A percentile compares a stretch with the other conserved stretches of the same genome.
Evolutionary conservation across 2,797 vertebrate species (phyloP).

Genomic region (Garrulus glandarius): DNA sequence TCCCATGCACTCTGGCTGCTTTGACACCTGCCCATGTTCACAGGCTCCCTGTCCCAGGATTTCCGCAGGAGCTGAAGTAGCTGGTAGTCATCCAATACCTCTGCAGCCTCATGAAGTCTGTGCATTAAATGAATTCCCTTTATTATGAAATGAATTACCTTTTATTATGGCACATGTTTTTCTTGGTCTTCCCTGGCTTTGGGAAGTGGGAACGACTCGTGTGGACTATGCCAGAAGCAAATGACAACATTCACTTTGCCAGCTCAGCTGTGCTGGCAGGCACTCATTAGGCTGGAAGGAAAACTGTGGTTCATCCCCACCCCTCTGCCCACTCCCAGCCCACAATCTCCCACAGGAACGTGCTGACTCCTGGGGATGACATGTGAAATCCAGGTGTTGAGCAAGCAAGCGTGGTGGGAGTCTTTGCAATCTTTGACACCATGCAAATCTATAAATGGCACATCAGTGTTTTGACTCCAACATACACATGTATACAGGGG

Average conservation of each 20-base stretch:
- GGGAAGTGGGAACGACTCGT: not conserved
- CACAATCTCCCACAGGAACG: slow-evolving; percentile 10
- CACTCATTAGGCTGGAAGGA: slow-evolving; percentile 37
- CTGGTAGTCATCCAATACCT: not conserved
- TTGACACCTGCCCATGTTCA: not conserved
- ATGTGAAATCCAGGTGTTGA: not conserved
- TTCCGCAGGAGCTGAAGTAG: not conserved
- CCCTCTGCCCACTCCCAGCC: slow-evolving; percentile 48
- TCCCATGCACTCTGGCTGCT: not conserved
- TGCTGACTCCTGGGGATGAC: not conserved
- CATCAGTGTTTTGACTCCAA: not conserved
- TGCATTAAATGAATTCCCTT: not conserved
- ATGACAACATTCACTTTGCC: slow-evolving; percentile 24
- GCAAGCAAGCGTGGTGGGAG: not conserved
- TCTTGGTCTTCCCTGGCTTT: not conserved
- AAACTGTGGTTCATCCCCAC: slow-evolving; percentile 39
- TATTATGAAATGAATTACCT: too few species aligned
- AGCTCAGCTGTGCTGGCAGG: slow-evolving; percentile 66
- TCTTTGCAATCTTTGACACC: not conserved
- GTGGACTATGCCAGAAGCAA: slow-evolving; percentile 53
- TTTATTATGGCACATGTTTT: not conserved
- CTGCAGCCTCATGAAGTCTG: not conserved
- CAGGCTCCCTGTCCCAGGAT: not conserved
- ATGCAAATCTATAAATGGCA: not conserved
- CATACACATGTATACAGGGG: not conserved